Evolutionary conservation across 2,113 vertebrate genomes (phyloP), one percentile per base, ranked within the genome.

Genomic region (Corythornis cristatus): DNA sequence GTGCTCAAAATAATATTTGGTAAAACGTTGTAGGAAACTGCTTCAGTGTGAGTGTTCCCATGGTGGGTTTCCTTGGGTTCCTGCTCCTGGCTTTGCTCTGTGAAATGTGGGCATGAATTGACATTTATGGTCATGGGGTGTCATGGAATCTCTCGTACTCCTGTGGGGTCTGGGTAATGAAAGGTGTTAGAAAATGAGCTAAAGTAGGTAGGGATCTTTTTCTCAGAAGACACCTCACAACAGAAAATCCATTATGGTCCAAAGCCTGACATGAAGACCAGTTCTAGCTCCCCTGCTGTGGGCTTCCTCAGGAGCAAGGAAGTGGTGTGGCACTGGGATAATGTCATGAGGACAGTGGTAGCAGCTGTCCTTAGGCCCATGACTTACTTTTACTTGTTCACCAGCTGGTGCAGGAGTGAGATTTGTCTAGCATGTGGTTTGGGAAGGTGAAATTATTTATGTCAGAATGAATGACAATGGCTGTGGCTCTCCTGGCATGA

Each of bases 291-390:
- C 17, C 8, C 20, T 28, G 3, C 23, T 1, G 1, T 50, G 22
- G 7, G 43, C 62, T 64, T 56, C 13, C 62, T 51, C 29, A 13
- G 51, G 46, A 43, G 29, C 40, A 23, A 46, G 25, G 8, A 54
- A 25, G 6, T 48, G 31, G 11, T 1, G 3, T 4, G 66, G 20
- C 22, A 45, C 19, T 29, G 56, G n/a, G 6, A 11, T 28, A n/a
- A 23, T 9, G 33, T 19, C 35, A 29, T 0, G 0, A 57, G 20
- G 42, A 58, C 17, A 42, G 28, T 23, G 21, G 16, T 5, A 0
- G 17, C 2, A 1, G 25, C n/a, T 33, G 20, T 58, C 28, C n/a
- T 11, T 22, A 60, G 28, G 45, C 35, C 29, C 12, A 8, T n/a
- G 28, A 48, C 45, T 60, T 42, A 29, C 58, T 46, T 16, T 12